phyloP scores from a whole-genome alignment of 64 coral and sea anemone species.

The Montipora capricornis region DNA sequence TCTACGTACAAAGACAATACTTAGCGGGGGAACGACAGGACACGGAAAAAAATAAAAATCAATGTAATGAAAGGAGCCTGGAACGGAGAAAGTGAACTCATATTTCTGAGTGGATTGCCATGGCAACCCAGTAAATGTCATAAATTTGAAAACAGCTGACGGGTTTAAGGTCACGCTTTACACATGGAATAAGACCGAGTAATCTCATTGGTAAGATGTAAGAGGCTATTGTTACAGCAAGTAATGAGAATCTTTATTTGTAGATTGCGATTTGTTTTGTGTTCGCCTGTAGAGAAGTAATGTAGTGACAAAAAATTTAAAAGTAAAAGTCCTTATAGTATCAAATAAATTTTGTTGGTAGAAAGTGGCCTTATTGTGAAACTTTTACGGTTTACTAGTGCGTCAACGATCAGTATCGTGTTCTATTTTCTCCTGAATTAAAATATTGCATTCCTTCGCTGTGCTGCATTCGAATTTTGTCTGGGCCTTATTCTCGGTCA shows the following conservation, averaged over 20 bases:
- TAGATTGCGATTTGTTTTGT: no score
- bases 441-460: constrained; percentile 90
- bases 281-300: no score
- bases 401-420: not conserved
- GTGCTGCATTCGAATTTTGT: constrained; percentile 92
- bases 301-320: not conserved
- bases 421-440: constrained; percentile 56
- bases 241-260: constrained; percentile 2
- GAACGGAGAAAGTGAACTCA: no score
- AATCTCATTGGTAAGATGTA: not conserved
- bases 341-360: not conserved
- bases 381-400: not conserved
- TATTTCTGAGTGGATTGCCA: no score
- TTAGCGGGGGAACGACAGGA: no score
- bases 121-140: no score
- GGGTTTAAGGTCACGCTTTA: not conserved
- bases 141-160: constrained; percentile 5
- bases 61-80: no score
- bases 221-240: not conserved
- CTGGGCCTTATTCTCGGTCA: constrained; percentile 67
- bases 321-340: not conserved
- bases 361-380: not conserved
- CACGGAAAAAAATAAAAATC: no score
- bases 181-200: not conserved
- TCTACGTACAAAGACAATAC: no score